Percentiles rank a stretch among this genome's conserved stretches.
These are phyloP conservation scores for Conistra vaccinii DNA, from an alignment of 2,888 invertebrate genomes.

Conservation along the genomic window DNA sequence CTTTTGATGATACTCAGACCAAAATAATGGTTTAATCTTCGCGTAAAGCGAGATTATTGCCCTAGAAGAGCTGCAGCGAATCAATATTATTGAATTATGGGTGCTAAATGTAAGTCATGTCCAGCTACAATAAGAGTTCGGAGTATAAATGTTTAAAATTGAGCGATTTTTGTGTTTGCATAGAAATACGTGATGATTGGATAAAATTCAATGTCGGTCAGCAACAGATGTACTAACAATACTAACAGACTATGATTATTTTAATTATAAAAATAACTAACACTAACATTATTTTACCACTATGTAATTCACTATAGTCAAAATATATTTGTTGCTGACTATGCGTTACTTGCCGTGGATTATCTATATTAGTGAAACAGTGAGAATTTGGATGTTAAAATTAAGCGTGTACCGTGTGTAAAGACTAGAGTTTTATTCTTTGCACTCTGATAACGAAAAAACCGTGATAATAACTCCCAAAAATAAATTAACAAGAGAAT, in stretches of 20 bases:
- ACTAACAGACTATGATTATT: constrained; percentile 25
- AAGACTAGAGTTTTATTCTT: constrained; percentile 19
- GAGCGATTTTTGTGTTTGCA: constrained; percentile 63
- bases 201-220: constrained; percentile 57
- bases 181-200: constrained; percentile 57
- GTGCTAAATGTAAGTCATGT: constrained; percentile 32
- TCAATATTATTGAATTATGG: background rate
- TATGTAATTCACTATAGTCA: background rate
- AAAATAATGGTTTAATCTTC: background rate
- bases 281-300: constrained; percentile 6
- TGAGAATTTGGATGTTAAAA: constrained; percentile 56
- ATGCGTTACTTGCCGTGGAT: constrained; percentile 58
- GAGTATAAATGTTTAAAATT: constrained; percentile 48
- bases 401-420: constrained; percentile 43
- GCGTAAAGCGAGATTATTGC: background rate
- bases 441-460: constrained; percentile 34
- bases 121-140: background rate
- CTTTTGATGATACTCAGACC: background rate
- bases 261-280: constrained; percentile 7
- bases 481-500: constrained; percentile 1
- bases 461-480: constrained; percentile 7
- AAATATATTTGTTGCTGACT: constrained; percentile 50
- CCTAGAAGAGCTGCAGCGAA: background rate
- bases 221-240: constrained; percentile 36
- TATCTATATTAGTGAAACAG: constrained; percentile 39